Evolutionary conservation across 2,888 invertebrate species (phyloP).

Genomic region (Ashinkailepas kermadecensis): DNA sequence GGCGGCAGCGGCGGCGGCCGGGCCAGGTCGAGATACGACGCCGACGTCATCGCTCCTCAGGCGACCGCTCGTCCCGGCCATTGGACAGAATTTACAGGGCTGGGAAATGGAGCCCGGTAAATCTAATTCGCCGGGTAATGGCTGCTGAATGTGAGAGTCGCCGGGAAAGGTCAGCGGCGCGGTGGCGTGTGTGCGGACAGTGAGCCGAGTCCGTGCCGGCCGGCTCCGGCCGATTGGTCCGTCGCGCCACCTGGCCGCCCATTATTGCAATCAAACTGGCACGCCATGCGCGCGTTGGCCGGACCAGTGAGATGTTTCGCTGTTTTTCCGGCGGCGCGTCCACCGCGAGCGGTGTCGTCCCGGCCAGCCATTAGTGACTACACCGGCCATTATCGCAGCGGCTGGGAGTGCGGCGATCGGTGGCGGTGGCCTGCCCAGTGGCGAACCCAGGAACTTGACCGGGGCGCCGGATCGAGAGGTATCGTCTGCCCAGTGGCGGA

Average conservation of each 20-base stretch:
- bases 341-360: neutral
- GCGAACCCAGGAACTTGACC: no score
- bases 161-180: neutral
- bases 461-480: no score
- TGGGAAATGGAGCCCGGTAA: conserved; percentile 17
- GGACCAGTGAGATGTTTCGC: neutral
- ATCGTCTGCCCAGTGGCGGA: no score
- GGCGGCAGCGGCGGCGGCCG: neutral
- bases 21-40: neutral
- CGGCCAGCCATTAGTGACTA: neutral
- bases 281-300: neutral
- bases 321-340: neutral
- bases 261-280: neutral
- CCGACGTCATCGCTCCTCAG: neutral
- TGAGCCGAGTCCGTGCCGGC: neutral
- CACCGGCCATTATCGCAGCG: neutral
- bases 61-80: neutral
- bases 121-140: conserved; percentile 15
- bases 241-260: neutral
- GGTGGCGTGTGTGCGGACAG: neutral
- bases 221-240: neutral
- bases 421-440: neutral
- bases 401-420: neutral
- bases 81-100: conserved; percentile 2
- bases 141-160: conserved; percentile 16